A percentile compares a stretch with the other conserved stretches of the same genome.
Conservation (phyloP, 2,888 invertebrate species). For the Bellardia bayeri region DNA sequence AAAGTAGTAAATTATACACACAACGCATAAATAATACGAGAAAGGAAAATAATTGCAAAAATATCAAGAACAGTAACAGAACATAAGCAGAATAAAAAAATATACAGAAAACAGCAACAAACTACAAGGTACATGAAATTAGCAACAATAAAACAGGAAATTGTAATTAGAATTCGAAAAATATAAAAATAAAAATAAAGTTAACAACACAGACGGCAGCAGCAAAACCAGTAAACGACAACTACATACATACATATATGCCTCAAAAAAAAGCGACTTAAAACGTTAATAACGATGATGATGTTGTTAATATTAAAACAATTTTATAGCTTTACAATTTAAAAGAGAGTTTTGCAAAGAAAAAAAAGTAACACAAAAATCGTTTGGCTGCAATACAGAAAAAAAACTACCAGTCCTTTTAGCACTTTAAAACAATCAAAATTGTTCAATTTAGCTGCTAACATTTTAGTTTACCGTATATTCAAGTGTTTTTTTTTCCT, state of each 20-base stretch:
- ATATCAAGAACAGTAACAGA: neutral
- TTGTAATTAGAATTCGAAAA: constrained; percentile 62
- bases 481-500: neutral
- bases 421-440: constrained; percentile 28
- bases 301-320: constrained; percentile 1
- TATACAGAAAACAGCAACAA: constrained; percentile 19
- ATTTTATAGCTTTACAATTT: constrained; percentile 22
- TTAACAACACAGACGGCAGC: neutral
- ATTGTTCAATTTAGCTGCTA: constrained; percentile 38
- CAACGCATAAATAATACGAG: constrained; percentile 8
- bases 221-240: neutral
- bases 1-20: constrained; percentile 44
- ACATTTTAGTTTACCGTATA: constrained; percentile 8
- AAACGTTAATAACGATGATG: neutral
- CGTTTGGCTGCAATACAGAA: neutral
- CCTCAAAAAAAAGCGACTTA: neutral
- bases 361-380: too few relatives aligned
- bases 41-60: constrained; percentile 43
- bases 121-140: constrained; percentile 34
- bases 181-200: constrained; percentile 28
- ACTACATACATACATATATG: too few relatives aligned
- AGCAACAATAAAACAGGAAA: constrained; percentile 54
- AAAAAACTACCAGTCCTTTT: neutral
- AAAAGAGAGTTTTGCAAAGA: neutral
- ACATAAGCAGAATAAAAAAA: constrained; percentile 17